Percentiles rank a stretch among this genome's conserved stretches.
These are phyloP conservation scores for Panthera tigris DNA, from an alignment of 2,113 vertebrate genomes.

Conservation along the genomic window DNA sequence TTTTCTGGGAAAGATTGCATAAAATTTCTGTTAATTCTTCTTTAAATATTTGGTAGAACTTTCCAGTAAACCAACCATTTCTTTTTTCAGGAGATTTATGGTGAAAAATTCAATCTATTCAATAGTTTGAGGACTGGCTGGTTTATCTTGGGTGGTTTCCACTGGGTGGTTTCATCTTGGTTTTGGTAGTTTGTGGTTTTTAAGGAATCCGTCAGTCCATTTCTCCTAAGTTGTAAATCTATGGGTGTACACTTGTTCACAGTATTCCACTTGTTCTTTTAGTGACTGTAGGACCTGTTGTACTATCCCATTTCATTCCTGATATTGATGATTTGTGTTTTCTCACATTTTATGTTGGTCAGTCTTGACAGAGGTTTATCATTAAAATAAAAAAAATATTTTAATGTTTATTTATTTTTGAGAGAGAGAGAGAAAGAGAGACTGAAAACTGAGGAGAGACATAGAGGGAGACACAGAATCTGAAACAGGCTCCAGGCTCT, in stretches of 20 bases:
- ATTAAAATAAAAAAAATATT: background rate
- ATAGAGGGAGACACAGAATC: too few species aligned
- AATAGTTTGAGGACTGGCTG: background rate
- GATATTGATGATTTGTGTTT: background rate
- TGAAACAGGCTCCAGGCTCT: too few species aligned
- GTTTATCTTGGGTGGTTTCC: background rate
- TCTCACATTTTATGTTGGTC: background rate
- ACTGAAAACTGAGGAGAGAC: too few species aligned
- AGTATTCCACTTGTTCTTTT: background rate
- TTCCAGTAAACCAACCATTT: background rate
- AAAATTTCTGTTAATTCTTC: background rate
- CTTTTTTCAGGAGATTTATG: background rate
- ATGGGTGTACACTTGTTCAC: background rate
- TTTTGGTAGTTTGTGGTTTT: background rate
- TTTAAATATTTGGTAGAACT: background rate
- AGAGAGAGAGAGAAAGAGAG: too few species aligned
- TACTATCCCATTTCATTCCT: background rate
- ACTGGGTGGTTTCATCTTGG: background rate
- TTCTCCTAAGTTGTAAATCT: background rate
- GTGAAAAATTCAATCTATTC: background rate
- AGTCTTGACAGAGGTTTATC: background rate
- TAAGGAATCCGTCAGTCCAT: background rate
- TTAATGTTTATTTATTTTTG: too few species aligned
- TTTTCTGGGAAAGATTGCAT: background rate
- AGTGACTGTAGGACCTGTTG: background rate